These are phyloP conservation scores for Apocrypta bakeri DNA, from an alignment of 1,140 invertebrate genomes.

Conservation along the genomic window DNA sequence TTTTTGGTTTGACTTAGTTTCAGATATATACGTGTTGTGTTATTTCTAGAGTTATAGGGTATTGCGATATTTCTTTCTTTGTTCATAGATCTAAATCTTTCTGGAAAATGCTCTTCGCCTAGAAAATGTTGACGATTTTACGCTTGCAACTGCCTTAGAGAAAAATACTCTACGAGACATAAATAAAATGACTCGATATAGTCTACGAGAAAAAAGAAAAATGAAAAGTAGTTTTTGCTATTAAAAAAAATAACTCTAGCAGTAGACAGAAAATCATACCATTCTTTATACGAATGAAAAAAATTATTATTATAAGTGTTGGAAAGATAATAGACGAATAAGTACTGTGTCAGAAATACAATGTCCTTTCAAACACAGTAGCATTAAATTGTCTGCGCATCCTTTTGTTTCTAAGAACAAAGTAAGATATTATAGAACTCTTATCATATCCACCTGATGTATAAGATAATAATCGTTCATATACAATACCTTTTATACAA, in stretches of 20 bases:
- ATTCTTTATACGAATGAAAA: neutral
- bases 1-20: neutral
- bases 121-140: neutral
- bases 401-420: constrained; percentile 17
- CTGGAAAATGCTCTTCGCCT: neutral
- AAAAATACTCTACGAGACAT: too few relatives aligned
- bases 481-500: neutral
- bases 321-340: neutral
- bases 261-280: neutral
- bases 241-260: neutral
- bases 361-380: neutral
- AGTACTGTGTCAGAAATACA: neutral
- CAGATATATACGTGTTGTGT: neutral
- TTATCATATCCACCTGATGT: neutral
- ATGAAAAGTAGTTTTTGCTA: neutral
- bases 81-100: neutral
- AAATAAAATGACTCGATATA: too few relatives aligned
- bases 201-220: too few relatives aligned
- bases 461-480: too few relatives aligned
- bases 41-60: neutral
- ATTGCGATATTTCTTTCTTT: neutral
- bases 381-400: neutral
- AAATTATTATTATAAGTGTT: neutral
- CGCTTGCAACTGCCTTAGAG: neutral
- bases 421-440: neutral